These are phyloP conservation scores for Ferrisia virgata DNA, from an alignment of 2,888 invertebrate genomes.

Conservation along the genomic window DNA sequence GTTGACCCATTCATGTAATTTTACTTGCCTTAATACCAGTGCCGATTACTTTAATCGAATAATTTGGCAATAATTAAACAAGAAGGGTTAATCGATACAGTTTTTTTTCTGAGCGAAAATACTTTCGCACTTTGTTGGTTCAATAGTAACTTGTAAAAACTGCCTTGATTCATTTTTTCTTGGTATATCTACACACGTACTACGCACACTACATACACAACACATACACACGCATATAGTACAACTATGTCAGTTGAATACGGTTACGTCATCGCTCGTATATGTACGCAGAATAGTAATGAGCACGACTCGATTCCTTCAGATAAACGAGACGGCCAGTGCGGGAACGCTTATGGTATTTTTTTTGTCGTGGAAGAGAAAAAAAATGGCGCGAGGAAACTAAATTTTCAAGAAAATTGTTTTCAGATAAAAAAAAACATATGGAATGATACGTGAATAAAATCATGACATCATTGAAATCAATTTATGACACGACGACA, in stretches of 20 bases:
- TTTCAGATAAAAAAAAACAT: neutral
- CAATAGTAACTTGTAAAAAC: neutral
- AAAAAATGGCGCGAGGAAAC: conserved; percentile 5
- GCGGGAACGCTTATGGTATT: neutral
- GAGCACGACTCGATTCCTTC: neutral
- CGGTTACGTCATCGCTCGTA: neutral
- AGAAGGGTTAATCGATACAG: too few relatives aligned
- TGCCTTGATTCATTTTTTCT: neutral
- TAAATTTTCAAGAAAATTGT: neutral
- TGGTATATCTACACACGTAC: too few relatives aligned
- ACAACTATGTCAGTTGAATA: conserved; percentile 18
- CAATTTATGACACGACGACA: neutral
- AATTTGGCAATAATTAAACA: neutral
- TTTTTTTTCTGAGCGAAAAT: neutral
- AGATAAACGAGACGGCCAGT: neutral
- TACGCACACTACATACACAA: too few relatives aligned
- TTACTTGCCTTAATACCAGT: neutral
- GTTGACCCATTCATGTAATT: neutral
- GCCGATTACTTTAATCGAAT: neutral
- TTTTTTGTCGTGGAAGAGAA: neutral
- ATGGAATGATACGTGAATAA: neutral
- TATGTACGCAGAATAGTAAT: conserved; percentile 4
- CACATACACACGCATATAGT: neutral
- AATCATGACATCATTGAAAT: neutral
- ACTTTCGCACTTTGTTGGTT: neutral